These are phyloP conservation scores for Takifugu bimaculatus DNA, from an alignment of 2,113 vertebrate species.

Conservation along the genomic window DNA sequence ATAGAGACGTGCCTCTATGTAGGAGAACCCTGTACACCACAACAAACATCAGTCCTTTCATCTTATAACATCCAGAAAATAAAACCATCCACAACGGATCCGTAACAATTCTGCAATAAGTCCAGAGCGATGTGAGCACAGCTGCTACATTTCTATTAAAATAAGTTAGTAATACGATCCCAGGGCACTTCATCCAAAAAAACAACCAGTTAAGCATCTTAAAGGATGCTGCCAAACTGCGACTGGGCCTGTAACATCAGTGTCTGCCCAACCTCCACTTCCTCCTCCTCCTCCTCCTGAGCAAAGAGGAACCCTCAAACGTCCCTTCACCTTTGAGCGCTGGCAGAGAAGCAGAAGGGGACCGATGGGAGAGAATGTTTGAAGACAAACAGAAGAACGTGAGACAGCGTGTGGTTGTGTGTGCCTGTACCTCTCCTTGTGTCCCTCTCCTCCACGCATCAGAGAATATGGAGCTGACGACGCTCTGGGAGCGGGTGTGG, in stretches of 20 bases:
- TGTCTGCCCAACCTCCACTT: slow-evolving; percentile 84
- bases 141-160: too few relatives aligned
- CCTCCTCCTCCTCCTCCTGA: slow-evolving; percentile 80
- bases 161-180: too few relatives aligned
- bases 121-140: too few relatives aligned
- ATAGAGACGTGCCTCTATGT: too few relatives aligned
- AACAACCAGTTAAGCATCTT: slow-evolving; percentile 2
- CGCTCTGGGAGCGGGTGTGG: slow-evolving; percentile 90
- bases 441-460: slow-evolving; percentile 97
- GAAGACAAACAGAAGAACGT: not conserved
- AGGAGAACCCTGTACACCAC: too few relatives aligned
- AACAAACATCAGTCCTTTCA: too few relatives aligned
- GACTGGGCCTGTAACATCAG: slow-evolving; percentile 44
- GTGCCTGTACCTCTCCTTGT: slow-evolving; percentile 85
- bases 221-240: slow-evolving; percentile 30
- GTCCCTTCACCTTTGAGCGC: slow-evolving; percentile 82
- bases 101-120: too few relatives aligned
- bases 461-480: slow-evolving; percentile 96
- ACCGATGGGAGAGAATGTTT: slow-evolving; percentile 37
- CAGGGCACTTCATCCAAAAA: not conserved
- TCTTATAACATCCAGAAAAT: too few relatives aligned
- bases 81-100: too few relatives aligned
- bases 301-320: slow-evolving; percentile 76
- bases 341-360: slow-evolving; percentile 76
- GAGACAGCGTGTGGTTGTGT: not conserved